phyloP scores from a whole-genome alignment of 2,797 vertebrate genomes.

The Tachyglossus aculeatus region DNA sequence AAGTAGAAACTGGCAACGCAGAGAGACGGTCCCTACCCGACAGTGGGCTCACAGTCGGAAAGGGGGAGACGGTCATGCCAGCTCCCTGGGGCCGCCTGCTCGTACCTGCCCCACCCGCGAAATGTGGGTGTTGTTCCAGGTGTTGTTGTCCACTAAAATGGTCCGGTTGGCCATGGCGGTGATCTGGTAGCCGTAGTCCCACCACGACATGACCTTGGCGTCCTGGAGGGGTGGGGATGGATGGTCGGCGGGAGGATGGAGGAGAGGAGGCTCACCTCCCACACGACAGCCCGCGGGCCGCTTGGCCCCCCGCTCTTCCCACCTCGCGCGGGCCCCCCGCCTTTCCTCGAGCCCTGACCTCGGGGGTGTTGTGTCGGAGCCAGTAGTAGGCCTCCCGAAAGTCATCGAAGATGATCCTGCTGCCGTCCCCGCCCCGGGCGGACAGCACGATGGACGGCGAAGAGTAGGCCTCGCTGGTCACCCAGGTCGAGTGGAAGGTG shows the following conservation, averaged over 20 bases:
- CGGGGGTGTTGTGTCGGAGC: constrained; percentile 97
- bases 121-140: constrained; percentile 99
- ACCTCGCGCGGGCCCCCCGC: too few relatives aligned
- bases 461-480: constrained; percentile 98
- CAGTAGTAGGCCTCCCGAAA: constrained; percentile 99
- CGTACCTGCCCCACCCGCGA: constrained; percentile 96
- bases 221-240: constrained; percentile 76
- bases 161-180: constrained; percentile 99
- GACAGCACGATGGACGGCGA: constrained; percentile 97
- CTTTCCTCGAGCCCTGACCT: constrained; percentile 77
- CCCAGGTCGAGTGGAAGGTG: constrained; percentile 99
- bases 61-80: too few relatives aligned
- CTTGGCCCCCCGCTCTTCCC: too few relatives aligned
- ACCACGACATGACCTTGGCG: constrained; percentile 99
- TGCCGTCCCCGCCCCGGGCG: constrained; percentile 93
- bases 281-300: too few relatives aligned
- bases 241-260: not conserved
- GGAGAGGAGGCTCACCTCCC: not conserved
- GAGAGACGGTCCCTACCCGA: not conserved
- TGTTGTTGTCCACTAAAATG: constrained; percentile 98
- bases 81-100: not conserved
- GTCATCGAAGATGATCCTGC: constrained; percentile 98
- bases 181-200: constrained; percentile 99
- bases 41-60: too few relatives aligned
- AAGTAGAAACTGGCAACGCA: too few relatives aligned